Base-by-base conservation (phyloP, 2,797 vertebrate species). In the Muscicapa striata region DNA sequence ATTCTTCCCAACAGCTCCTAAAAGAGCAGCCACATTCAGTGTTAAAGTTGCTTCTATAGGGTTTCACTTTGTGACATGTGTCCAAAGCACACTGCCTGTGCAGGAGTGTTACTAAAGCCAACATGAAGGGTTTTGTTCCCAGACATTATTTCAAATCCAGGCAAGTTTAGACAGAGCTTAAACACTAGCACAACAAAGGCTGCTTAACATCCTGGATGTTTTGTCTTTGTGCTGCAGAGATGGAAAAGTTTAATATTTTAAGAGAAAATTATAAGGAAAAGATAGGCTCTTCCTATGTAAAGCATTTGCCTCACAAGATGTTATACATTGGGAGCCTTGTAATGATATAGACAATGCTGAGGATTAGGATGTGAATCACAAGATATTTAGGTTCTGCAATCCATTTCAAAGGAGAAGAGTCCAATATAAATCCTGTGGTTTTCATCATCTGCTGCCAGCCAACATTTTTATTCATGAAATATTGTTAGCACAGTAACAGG, bases 391-490 rank as follows among this genome's bases (percentile, higher is more conserved):
- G 49, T 80, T 94, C 92, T 96, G 89, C 75, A 94, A 95, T 94
- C 95, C 88, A 94, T 97, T 96, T 74, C 12, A 41, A 95, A 95
- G 93, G 40, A 93, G 73, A 95, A 87, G 51, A 86, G 59, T 70
- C 81, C 77, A 80, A 36, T 81, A 95, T 95, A 98, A 98, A 97
- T 97, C 86, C 73, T 80, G 40, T 57, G 77, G 95, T 87, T 95
- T 97, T 97, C 87, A 93, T 92, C 90, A 94, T 69, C 89, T 95
- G 45, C 75, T 97, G 91, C 90, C 87, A 96, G 84, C 61, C 88
- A 92, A 85, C 21, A 0, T 96, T 94, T 94, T 97, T 93, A 97
- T 96, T 97, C 87, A 93, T 93, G 84, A 97, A 96, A 96, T 95
- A 96, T 93, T 82, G 64, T 91, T 89, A 95, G 55, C 34, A n/a